phyloP scores from a whole-genome alignment of 2,113 vertebrate species.

The Rhinopomastus cyanomelas region DNA sequence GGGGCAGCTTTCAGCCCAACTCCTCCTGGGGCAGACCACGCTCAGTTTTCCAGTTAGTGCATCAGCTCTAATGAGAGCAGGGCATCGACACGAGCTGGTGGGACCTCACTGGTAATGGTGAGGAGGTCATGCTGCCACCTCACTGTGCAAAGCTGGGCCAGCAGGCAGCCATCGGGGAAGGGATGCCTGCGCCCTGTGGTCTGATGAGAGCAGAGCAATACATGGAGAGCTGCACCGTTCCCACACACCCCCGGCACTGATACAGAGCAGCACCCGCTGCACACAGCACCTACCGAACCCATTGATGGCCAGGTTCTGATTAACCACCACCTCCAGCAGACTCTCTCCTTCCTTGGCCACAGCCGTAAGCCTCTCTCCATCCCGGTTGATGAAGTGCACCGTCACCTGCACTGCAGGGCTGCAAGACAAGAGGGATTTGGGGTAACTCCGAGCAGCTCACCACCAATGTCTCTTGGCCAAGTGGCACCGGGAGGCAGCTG shows the following conservation, averaged over 20 bases:
- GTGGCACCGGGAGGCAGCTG: not conserved
- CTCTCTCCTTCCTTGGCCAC: conserved; percentile 75
- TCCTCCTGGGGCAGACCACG: not conserved
- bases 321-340: conserved; percentile 76
- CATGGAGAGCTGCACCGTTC: fast-evolving
- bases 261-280: too few relatives aligned
- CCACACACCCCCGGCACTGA: not conserved
- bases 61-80: not conserved
- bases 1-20: not conserved
- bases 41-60: not conserved
- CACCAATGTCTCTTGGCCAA: too few relatives aligned
- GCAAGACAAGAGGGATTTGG: not conserved
- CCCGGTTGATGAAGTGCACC: conserved; percentile 75
- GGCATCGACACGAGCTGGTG: not conserved
- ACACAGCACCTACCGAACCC: conserved; percentile 74
- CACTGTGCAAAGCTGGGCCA: not conserved
- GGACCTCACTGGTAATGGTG: not conserved
- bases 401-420: conserved; percentile 61
- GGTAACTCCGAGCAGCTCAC: not conserved
- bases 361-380: conserved; percentile 67
- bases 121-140: not conserved
- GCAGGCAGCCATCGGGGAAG: not conserved
- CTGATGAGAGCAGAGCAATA: not conserved
- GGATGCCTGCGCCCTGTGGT: not conserved
- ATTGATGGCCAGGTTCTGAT: conserved; percentile 76